A percentile compares a stretch with the other conserved stretches of the same genome.
phyloP scores from a whole-genome alignment of 2,797 vertebrate genomes.

The Sebastes taczanowskii region DNA sequence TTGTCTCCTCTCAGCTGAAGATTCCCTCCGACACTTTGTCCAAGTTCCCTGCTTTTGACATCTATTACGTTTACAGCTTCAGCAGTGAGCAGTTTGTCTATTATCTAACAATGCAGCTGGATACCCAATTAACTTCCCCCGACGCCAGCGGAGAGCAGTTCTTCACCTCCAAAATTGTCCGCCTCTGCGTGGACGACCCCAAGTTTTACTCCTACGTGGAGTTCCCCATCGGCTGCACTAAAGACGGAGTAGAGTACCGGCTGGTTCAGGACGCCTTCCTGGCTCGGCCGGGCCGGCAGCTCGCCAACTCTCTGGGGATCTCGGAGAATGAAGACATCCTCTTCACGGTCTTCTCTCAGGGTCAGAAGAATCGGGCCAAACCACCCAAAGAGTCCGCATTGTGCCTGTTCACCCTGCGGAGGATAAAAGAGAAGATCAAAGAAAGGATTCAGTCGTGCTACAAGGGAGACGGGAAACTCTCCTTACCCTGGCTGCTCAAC shows the following conservation, averaged over 20 bases:
- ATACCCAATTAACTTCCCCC: conserved; percentile 95
- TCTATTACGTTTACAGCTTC: conserved; percentile 98
- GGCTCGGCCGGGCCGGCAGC: conserved; percentile 89
- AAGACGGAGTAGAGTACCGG: conserved; percentile 96
- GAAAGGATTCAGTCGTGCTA: conserved; percentile 98
- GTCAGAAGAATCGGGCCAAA: conserved; percentile 97
- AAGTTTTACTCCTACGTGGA: conserved; percentile 99
- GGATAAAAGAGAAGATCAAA: conserved; percentile 98
- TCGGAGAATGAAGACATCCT: conserved; percentile 93
- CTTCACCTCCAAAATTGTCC: conserved; percentile 98
- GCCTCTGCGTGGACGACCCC: conserved; percentile 95
- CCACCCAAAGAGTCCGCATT: conserved; percentile 97
- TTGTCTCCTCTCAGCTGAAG: conserved; percentile 98
- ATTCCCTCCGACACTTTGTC: conserved; percentile 98
- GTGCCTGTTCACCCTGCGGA: conserved; percentile 95
- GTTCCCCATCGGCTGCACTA: conserved; percentile 96
- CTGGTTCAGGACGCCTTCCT: conserved; percentile 96
- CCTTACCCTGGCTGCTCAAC: conserved; percentile 97
- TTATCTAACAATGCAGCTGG: conserved; percentile 96
- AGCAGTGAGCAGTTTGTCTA: conserved; percentile 99
- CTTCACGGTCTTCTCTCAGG: conserved; percentile 97
- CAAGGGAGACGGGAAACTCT: conserved; percentile 95
- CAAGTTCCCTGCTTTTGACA: conserved; percentile 97
- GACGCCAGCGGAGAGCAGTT: conserved; percentile 97
- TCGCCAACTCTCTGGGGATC: conserved; percentile 91